Evolutionary conservation across 2,113 vertebrate species (phyloP), one percentile per base, ranked within the genome.

Genomic region (Haemorhous mexicanus): DNA sequence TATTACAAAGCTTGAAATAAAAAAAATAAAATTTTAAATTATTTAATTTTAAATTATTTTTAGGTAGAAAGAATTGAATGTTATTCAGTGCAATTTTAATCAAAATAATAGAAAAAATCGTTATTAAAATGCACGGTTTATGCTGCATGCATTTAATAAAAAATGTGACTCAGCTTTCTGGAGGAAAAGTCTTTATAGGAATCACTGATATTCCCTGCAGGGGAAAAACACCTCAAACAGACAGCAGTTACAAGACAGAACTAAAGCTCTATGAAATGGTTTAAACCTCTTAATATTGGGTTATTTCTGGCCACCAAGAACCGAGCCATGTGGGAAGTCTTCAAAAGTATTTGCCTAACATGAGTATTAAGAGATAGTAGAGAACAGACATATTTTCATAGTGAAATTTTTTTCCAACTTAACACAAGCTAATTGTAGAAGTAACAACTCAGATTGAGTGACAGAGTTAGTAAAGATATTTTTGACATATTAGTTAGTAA

Each of bases 171-270:
- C 64, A 41, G 22, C 37, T 90, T 83, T 86, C 43, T 87, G 28
- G 15, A 84, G 43, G 22, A 76, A 75, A 86, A 77, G 2, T 41
- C 35, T 67, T 50, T 59, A 58, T 21, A 84, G 1, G 4, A 74
- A 62, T 41, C 1, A 6, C 12, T 78, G 16, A 30, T 67, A 66
- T 55, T 62, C 7, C 32, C 20, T 84, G 26, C 17, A 78, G 23
- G 6, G 3, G 4, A 26, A 77, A 53, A 37, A 39, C 2, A 0
- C 0, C 46, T 68, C 1, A 28, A 44, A 33, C 47, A 70, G 13
- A 49, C 13, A 58, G n/a, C 32, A 37, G 15, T 66, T 77, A 46
- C 16, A 67, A 50, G 56, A 50, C 20, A 74, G 22, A 87, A 43
- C 23, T 75, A 53, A 80, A 58, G 2, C 12, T 56, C 55, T 74